These are phyloP conservation scores for Chelonus insularis DNA, from an alignment of 1,140 invertebrate species.

Conservation along the genomic window DNA sequence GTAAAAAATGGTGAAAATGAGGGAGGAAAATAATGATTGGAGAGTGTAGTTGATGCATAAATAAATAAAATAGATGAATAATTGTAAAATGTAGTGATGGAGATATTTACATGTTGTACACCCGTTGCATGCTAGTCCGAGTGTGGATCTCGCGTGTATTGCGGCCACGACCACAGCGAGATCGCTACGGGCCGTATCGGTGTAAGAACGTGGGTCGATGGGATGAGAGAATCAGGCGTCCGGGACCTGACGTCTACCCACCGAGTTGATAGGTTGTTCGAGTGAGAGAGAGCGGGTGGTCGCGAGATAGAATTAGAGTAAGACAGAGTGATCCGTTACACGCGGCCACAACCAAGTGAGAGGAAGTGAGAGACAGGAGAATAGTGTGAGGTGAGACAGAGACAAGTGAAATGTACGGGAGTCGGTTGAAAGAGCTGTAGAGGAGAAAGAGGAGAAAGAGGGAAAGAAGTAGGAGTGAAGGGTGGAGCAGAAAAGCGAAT, in stretches of 20 bases:
- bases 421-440: neutral
- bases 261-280: slow-evolving; percentile 62
- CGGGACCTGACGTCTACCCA: slow-evolving; percentile 54
- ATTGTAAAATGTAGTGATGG: neutral
- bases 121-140: slow-evolving; percentile 44
- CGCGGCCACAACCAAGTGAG: slow-evolving; percentile 19
- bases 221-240: slow-evolving; percentile 57
- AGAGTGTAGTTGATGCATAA: no score
- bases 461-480: neutral
- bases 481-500: slow-evolving; percentile 12
- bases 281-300: slow-evolving; percentile 49
- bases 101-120: slow-evolving; percentile 25
- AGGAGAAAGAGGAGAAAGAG: neutral
- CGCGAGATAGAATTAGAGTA: slow-evolving; percentile 59
- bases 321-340: slow-evolving; percentile 40
- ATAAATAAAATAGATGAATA: slow-evolving; percentile 1
- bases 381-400: slow-evolving; percentile 17
- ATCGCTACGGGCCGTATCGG: slow-evolving; percentile 51
- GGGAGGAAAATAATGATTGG: no score
- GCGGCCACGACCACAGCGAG: slow-evolving; percentile 47
- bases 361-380: slow-evolving; percentile 17
- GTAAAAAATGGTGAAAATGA: no score
- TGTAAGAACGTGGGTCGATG: slow-evolving; percentile 58
- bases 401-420: slow-evolving; percentile 17
- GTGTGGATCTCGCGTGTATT: slow-evolving; percentile 35